Base-by-base conservation (phyloP, 2,888 invertebrate genomes). In the Drosophila colorata region DNA sequence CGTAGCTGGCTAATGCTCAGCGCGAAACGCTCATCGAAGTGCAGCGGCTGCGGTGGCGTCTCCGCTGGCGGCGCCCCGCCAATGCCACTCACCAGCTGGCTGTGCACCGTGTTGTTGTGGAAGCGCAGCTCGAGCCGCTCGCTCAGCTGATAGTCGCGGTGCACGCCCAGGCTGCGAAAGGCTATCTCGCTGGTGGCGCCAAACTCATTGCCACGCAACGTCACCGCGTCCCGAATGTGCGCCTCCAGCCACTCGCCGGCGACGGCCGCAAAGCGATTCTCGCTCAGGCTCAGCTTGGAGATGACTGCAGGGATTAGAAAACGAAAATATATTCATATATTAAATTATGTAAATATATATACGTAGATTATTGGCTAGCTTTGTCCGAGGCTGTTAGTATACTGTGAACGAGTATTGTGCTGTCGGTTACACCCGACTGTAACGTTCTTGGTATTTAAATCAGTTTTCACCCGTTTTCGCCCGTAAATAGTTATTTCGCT, bases 171-270 rank as follows among this genome's bases (percentile, higher is more conserved):
- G 20, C 89, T 90, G 83, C 85, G 88, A 61, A 92, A 92, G 2
- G 92, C 91, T 35, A 90, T 89, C n/a, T 87, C 88, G 60, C 90
- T 90, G 46, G 90, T 90, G 20, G 78, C 67, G 4, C 91, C 91
- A 71, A 92, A 92, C 47, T 87, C 59, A 76, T 92, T 92, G 61
- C 88, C 88, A 11, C 90, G 80, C 51, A 92, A 78, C 5, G 86
- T 61, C 2, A 90, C 83, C n/a, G 85, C 89, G 18, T 92, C 90
- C 4, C 89, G 83, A 7, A 92, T 78, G 61, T 81, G 80, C 14
- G 88, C 90, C 64, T 90, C 89, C 18, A 91, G 74, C 90, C 92
- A 92, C 59, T 92, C 92, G n/a, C 91, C 91, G 52, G 91, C 89
- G 25, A 91, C 81, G 48, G 80, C 78, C 2, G 79, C 74, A 58